phyloP scores from a whole-genome alignment of 2,113 vertebrate genomes.

The Lipophrys pholis region DNA sequence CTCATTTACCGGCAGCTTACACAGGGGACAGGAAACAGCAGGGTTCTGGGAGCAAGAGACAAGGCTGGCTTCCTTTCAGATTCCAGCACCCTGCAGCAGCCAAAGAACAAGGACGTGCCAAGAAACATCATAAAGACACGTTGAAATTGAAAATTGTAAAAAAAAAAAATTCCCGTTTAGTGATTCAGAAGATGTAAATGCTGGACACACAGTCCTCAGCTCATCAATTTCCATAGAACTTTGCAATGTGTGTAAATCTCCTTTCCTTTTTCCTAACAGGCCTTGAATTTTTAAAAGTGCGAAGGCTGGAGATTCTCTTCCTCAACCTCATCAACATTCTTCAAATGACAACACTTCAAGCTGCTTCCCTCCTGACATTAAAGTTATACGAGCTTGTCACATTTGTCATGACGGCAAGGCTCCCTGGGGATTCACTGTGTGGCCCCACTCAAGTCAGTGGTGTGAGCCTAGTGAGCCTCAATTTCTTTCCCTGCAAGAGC shows the following conservation, averaged over 20 bases:
- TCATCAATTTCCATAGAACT: constrained; percentile 17
- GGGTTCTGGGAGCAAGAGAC: constrained; percentile 61
- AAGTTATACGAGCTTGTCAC: constrained; percentile 50
- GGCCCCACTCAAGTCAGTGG: constrained; percentile 43
- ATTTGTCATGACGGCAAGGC: constrained; percentile 41
- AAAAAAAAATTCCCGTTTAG: constrained; percentile 1
- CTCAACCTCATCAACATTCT: constrained; percentile 37
- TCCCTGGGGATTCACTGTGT: constrained; percentile 40
- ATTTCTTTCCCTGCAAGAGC: constrained; percentile 55
- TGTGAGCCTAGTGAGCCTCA: constrained; percentile 43
- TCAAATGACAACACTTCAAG: constrained; percentile 25
- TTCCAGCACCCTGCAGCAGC: constrained; percentile 54
- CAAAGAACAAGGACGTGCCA: constrained; percentile 63
- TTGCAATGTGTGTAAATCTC: constrained; percentile 4
- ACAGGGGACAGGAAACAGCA: constrained; percentile 66
- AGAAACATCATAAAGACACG: constrained; percentile 55
- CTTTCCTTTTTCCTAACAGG: constrained; percentile 1
- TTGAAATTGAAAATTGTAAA: constrained; percentile 34
- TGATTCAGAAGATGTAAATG: constrained; percentile 44
- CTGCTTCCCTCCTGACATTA: constrained; percentile 40
- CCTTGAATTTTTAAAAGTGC: constrained; percentile 26
- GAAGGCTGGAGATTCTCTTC: constrained; percentile 31
- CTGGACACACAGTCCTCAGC: constrained; percentile 5
- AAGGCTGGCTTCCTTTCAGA: constrained; percentile 67
- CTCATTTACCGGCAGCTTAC: constrained; percentile 75